Conservation (phyloP, 2,797 vertebrate genomes). For the Onychomys leucogaster region DNA sequence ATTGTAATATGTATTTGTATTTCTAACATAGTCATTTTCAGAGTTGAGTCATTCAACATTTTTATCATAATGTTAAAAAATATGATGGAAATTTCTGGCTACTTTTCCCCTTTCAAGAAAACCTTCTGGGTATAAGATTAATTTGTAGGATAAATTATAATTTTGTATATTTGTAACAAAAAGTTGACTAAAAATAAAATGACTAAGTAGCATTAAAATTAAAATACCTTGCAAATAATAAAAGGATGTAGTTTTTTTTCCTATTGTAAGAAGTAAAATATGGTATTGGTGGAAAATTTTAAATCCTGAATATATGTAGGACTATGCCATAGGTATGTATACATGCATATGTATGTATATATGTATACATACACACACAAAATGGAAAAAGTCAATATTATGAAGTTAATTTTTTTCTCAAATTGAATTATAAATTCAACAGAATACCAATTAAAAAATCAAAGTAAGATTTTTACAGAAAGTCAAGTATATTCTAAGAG, state of each 20-base stretch:
- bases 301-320: background rate
- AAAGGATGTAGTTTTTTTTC: background rate
- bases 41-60: background rate
- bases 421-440: background rate
- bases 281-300: background rate
- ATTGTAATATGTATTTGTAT: background rate
- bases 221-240: conserved; percentile 27
- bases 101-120: conserved; percentile 8
- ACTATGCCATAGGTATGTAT: background rate
- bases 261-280: background rate
- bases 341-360: background rate
- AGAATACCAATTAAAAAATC: background rate
- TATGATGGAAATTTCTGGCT: background rate
- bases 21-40: background rate
- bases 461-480: background rate
- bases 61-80: conserved; percentile 51
- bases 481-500: background rate
- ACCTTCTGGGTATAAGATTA: background rate
- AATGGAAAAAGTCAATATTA: background rate
- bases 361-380: too few species aligned
- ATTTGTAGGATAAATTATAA: background rate
- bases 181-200: conserved; percentile 18
- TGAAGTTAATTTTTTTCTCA: conserved; percentile 9
- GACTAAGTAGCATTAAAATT: conserved; percentile 26
- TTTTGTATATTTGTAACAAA: background rate